Evolutionary conservation across 1,140 invertebrate species (phyloP).

Genomic region (Drosophila setifemur): DNA sequence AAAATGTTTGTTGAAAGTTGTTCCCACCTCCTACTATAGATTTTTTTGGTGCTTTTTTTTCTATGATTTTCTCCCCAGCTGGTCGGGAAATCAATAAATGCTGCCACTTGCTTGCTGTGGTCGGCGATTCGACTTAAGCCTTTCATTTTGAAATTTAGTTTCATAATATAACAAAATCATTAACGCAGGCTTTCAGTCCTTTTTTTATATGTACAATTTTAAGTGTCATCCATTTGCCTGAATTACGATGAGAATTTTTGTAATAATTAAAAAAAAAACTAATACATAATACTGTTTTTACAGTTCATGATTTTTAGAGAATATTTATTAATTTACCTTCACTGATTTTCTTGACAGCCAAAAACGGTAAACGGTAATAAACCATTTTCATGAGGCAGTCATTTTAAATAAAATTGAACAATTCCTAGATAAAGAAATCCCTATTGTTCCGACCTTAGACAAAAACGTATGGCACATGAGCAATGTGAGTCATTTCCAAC

Average conservation of each 20-base stretch:
- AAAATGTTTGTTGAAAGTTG: constrained; percentile 35
- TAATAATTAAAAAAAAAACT: neutral
- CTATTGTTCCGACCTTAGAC: constrained; percentile 38
- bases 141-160: constrained; percentile 15
- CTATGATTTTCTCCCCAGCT: constrained; percentile 13
- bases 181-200: too few relatives aligned
- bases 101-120: constrained; percentile 19
- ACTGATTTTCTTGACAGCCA: neutral
- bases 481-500: constrained; percentile 34
- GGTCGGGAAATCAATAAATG: constrained; percentile 58
- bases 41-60: constrained; percentile 11
- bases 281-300: neutral
- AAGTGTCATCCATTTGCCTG: neutral
- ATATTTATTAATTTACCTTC: too few relatives aligned
- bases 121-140: constrained; percentile 29
- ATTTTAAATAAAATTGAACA: constrained; percentile 33
- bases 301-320: too few relatives aligned
- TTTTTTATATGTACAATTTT: too few relatives aligned
- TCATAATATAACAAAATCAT: too few relatives aligned
- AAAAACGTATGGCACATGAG: constrained; percentile 38
- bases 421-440: constrained; percentile 19
- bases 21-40: constrained; percentile 1
- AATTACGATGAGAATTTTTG: too few relatives aligned
- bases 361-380: neutral
- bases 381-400: constrained; percentile 27